Evolutionary conservation across 2,113 vertebrate species (phyloP), one percentile per base, ranked within the genome.

Genomic region (Onychostoma macrolepis): DNA sequence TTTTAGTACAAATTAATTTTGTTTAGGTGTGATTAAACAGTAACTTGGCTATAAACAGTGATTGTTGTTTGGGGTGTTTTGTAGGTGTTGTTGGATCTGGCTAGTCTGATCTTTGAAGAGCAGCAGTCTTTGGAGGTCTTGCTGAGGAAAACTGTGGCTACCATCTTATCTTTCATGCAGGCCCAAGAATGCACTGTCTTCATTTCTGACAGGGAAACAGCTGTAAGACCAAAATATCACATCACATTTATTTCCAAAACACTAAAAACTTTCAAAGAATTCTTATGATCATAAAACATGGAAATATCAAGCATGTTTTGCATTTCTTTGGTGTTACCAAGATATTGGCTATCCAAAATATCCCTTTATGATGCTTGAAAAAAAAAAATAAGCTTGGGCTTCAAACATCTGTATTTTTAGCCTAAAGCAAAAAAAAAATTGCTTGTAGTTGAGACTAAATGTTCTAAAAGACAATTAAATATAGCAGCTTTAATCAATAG

Each of bases 101-200:
- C 98, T 86, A 99, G 97, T 90, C 93, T 99, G 85, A 99, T 99
- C 90, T 99, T 99, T 85, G 98, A 99, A 92, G 98, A 99, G 91
- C 98, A 99, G 74, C 98, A 98, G 87, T 97, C 97, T 58, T 88
- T 99, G 91, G 97, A 99, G 91, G 96, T 99, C 19, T 95, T 99
- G 74, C 93, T 99, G 92, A 97, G 96, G 94, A 99, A 98, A 93
- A 98, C 99, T 30, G 96, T 97, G 30, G 97, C 96, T 82, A 99
- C 97, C 6, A 99, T 99, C 90, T 95, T 99, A 91, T 98, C 98
- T 61, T 99, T 99, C 92, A 99, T 99, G 97, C 98, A 98, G 91
- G 97, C 97, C 78, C 97, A 98, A 92, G 96, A 95, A 45, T 99
- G 98, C 85, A 98, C 97, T 0, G 96, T 99, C 88, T 99, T 99